Evolutionary conservation across 2,113 vertebrate species (phyloP).

Genomic region (Planiliza haematocheilus): DNA sequence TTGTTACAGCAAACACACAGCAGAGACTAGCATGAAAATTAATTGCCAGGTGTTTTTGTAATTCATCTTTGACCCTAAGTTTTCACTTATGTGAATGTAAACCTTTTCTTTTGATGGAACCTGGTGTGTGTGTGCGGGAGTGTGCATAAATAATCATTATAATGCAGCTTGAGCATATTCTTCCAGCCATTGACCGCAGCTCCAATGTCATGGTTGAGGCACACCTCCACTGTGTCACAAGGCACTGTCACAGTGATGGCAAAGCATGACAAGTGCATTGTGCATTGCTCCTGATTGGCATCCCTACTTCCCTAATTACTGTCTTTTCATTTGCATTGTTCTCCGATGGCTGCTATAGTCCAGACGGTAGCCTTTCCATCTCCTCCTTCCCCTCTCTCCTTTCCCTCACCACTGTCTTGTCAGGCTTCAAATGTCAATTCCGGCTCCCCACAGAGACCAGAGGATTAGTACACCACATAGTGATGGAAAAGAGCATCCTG

Average conservation of each 20-base stretch:
- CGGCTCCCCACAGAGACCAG: neutral
- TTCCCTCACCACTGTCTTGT: neutral
- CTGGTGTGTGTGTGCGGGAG: too few species aligned
- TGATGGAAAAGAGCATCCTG: neutral
- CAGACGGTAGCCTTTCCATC: neutral
- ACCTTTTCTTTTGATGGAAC: too few species aligned
- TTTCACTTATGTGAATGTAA: too few species aligned
- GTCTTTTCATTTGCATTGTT: neutral
- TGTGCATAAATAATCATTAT: too few species aligned
- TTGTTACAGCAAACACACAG: too few species aligned
- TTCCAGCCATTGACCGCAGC: neutral
- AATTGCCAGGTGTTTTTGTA: neutral
- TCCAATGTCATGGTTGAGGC: neutral
- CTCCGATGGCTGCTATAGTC: neutral
- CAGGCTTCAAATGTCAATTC: conserved; percentile 13
- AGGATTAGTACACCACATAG: conserved; percentile 15
- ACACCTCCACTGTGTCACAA: neutral
- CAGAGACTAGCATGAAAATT: neutral
- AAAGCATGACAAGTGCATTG: neutral
- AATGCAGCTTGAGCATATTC: too few species aligned
- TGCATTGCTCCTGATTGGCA: neutral
- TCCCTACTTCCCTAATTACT: neutral
- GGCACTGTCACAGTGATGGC: neutral
- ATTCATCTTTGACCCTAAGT: neutral
- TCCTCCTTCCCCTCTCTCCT: neutral